phyloP scores from a whole-genome alignment of 2,113 vertebrate genomes.

The Neofelis nebulosa region DNA sequence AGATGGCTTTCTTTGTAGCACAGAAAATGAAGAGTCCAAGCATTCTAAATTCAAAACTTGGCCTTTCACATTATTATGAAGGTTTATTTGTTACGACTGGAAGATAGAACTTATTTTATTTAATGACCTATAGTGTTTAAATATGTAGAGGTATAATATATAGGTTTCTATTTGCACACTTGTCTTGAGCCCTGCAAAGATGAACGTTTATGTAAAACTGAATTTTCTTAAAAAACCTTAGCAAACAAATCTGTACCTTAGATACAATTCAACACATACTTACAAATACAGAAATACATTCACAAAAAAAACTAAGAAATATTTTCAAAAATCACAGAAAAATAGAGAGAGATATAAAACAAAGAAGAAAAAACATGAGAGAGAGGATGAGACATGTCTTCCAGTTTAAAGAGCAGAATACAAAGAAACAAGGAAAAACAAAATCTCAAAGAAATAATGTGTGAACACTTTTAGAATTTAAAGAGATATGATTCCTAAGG shows the following conservation, averaged over 20 bases:
- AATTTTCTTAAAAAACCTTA: slow-evolving; percentile 38
- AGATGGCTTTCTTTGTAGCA: not conserved
- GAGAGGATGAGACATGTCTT: not conserved
- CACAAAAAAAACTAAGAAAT: not conserved
- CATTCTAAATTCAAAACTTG: not conserved
- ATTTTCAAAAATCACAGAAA: not conserved
- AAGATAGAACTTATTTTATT: not conserved
- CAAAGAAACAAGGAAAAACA: not conserved
- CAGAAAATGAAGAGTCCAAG: not conserved
- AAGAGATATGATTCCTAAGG: not conserved
- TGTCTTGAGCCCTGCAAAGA: not conserved
- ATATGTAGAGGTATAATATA: not conserved
- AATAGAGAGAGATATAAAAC: not conserved
- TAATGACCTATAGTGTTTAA: not conserved
- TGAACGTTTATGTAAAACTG: not conserved
- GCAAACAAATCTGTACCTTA: not conserved
- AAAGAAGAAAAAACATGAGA: not conserved
- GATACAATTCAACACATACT: not conserved
- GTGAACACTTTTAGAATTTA: not conserved
- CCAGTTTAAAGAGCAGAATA: not conserved
- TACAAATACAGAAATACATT: not conserved
- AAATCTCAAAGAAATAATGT: not conserved
- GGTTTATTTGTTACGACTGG: not conserved
- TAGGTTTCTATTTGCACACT: not conserved
- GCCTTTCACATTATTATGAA: not conserved